Conservation (phyloP, 1,140 invertebrate genomes). For the Scylla paramamosain region DNA sequence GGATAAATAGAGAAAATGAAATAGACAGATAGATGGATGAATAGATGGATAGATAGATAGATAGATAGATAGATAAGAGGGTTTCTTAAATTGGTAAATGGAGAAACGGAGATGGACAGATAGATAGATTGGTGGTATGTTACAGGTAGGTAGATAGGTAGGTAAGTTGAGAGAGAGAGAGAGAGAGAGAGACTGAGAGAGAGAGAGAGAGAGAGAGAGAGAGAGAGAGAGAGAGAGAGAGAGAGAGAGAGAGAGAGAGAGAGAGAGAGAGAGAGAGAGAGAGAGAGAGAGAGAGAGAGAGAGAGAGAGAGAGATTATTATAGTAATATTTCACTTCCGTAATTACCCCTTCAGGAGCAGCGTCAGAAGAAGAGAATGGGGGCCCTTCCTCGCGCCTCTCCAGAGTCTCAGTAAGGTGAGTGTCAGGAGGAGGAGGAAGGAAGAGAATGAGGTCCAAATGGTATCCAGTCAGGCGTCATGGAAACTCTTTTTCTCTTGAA, state of each 20-base stretch:
- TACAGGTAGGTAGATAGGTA: neutral
- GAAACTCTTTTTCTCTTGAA: too few relatives aligned
- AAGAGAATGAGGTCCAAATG: neutral
- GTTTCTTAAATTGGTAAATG: too few relatives aligned
- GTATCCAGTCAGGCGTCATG: neutral
- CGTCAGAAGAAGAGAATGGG: neutral
- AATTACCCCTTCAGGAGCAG: neutral
- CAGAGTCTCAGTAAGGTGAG: neutral
- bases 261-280: slow-evolving; percentile 15
- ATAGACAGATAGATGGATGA: neutral
- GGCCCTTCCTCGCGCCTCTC: neutral
- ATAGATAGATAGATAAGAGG: neutral
- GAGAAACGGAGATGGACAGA: neutral
- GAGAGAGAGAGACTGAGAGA: too few relatives aligned
- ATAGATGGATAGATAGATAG: neutral
- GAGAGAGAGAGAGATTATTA: neutral
- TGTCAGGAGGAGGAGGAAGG: neutral
- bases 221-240: too few relatives aligned
- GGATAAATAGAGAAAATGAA: neutral
- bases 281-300: neutral
- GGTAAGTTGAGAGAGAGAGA: neutral
- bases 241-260: too few relatives aligned
- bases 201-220: too few relatives aligned
- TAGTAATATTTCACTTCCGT: neutral
- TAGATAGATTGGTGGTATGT: too few relatives aligned